A percentile compares a stretch with the other conserved stretches of the same genome.
phyloP scores from a whole-genome alignment of 2,888 invertebrate genomes.

The Tetheella fluctuosa region DNA sequence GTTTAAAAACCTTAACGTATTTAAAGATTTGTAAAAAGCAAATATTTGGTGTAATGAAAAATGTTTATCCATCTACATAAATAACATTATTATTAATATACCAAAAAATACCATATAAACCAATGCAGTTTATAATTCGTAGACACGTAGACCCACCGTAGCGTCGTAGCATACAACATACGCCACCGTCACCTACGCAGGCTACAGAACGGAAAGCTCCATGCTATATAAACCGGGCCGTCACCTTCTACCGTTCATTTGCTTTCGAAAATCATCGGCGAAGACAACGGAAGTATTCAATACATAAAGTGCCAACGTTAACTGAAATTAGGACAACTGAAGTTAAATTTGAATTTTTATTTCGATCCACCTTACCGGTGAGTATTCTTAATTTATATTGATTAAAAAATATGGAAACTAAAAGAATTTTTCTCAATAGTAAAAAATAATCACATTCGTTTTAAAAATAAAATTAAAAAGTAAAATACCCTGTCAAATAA shows the following conservation, averaged over 20 bases:
- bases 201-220: constrained; percentile 42
- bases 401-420: not conserved
- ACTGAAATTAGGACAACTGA: constrained; percentile 2
- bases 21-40: no score
- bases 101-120: not conserved
- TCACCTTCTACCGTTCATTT: constrained; percentile 68
- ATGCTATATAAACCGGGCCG: constrained; percentile 67
- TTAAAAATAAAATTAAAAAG: no score
- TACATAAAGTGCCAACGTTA: constrained; percentile 24
- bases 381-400: constrained; percentile 1
- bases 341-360: not conserved
- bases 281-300: constrained; percentile 48
- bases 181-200: constrained; percentile 42
- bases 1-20: no score
- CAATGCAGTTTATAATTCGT: constrained; percentile 16
- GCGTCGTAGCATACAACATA: constrained; percentile 34
- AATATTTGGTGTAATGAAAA: no score
- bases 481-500: no score
- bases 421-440: no score
- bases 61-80: no score
- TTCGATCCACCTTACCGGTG: constrained; percentile 14
- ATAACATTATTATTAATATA: no score
- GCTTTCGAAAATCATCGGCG: constrained; percentile 59
- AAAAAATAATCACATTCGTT: no score
- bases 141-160: constrained; percentile 28